Evolutionary conservation across 2,113 vertebrate species (phyloP), one percentile per base, ranked within the genome.

Genomic region (Phrynosoma blainvillii): DNA sequence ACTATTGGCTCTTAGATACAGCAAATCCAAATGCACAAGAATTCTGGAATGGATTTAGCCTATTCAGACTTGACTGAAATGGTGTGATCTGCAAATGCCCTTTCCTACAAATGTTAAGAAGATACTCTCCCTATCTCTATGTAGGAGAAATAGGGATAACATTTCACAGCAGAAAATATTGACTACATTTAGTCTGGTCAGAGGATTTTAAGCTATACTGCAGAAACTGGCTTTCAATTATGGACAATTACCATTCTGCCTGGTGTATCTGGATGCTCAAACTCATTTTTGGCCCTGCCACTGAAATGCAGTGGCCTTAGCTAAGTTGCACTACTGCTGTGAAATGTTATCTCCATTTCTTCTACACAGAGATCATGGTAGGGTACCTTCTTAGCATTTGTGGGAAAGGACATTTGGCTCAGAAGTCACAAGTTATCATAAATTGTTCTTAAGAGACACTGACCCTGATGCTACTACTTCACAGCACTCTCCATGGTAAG

Each of bases 91-190:
- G 30, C 13, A 83, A 66, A 40, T 47, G 47, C 47, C 47, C 47
- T 47, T 47, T 6, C 47, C 47, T 47, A 47, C 47, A 47, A 47
- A 47, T 47, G 47, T 47, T 47, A 47, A 47, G 47, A 47, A 47
- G 7, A 47, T 47, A 47, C 47, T 7, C 47, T 47, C 5, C 47
- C 47, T 47, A 47, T 47, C 47, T 47, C 47, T 47, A 47, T 47
- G 47, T 47, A 47, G 47, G 47, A 47, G 47, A 47, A 47, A 47
- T 47, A 7, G 47, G 47, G 47, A 47, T 47, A 47, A 47, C 47
- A 47, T 47, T 47, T 47, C 47, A 47, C 40, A 82, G 66, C 71
- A 88, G 71, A 18, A 87, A 82, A 66, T 76, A 87, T 52, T 87
- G 71, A 87, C 30, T 16, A 87, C 52, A 18, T 76, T 87, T 32